Evolutionary conservation across 2,113 vertebrate species (phyloP), one percentile per base, ranked within the genome.

Genomic region (Orcinus orca): DNA sequence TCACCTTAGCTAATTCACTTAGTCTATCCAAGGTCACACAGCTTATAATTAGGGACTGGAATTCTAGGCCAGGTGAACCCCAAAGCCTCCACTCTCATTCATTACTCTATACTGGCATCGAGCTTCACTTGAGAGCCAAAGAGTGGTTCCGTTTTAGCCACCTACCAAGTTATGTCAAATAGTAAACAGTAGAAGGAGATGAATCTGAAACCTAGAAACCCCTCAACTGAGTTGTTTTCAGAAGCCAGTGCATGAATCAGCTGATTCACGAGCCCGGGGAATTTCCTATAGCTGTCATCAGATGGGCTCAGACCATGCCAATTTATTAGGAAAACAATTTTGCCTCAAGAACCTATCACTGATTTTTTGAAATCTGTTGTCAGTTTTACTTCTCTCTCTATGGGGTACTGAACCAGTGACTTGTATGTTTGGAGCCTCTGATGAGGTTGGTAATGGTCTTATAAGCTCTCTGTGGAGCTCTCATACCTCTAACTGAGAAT

Each of bases 161-260:
- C 96, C 94, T 97, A 96, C 15, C 0, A 47, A 97, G 85, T 83
- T 96, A 97, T 90, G 83, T 83, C 95, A 77, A 71, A 84, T 18
- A 92, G n/a, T 50, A 80, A 96, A 90, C 18, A 87, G 33, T 90
- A 97, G 73, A 74, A 68, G 92, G 65, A 73, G 26, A 60, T 89
- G 55, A 87, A 3, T 13, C 80, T 15, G 0, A 82, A 92, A 97
- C 74, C 15, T 53, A 97, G 55, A 83, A 81, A 93, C 74, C 62
- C 33, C 71, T 83, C 82, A 71, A 84, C 41, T 92, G 47, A 23
- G 65, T 41, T 23, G 10, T 93, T 97, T 97, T 8, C 0, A 21
- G 70, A 80, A 96, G 76, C 50, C 88, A 76, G 41, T 44, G 25
- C 33, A 65, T 82, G 81, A 36, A 90, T 93, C 68, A 55, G 31